Evolutionary conservation across 2,888 invertebrate genomes (phyloP), one percentile per base, ranked within the genome.

Genomic region (Abrostola tripartita): DNA sequence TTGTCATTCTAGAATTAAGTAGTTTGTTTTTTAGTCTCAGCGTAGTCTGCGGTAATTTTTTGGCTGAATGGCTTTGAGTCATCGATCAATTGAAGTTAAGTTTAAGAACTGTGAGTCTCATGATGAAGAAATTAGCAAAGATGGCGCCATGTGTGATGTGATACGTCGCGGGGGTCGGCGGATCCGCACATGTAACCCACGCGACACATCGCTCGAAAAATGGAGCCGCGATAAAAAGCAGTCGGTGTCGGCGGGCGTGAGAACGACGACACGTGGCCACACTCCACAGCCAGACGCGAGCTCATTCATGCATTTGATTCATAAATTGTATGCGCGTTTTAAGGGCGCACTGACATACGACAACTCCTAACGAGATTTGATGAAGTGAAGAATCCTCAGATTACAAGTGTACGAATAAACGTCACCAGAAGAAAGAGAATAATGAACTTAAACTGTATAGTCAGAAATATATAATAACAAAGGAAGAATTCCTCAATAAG

Each of bases 301-400:
- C 90, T 90, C 93, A 94, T 94, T 94, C 94, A 94, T 92, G 90
- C 90, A 92, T 93, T 93, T 93, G 92, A 94, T 94, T 94, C 94
- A 94, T 93, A 90, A 92, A 89, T 85, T 87, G 87, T 86, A 86
- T 83, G 79, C 81, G 85, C 71, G 80, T 79, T 77, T 82, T 86
- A 73, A 85, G 81, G 83, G 80, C 84, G 82, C 70, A 79, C 76
- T 74, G 66, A 68, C 67, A 71, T 50, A 69, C 71, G 68, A 69
- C 74, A 71, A 75, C 71, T 61, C 58, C 58, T 71, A 59, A 60
- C 44, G 57, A 64, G 67, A 58, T 59, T 61, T 59, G 65, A 73
- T 53, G 24, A 66, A 61, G 60, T 61, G 56, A 60, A 56, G 40
- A 61, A 40, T 58, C 38, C 37, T 36, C 4, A 50, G 12, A n/a